A percentile compares a stretch with the other conserved stretches of the same genome.
These are phyloP conservation scores for Okamejei kenojei DNA, from an alignment of 2,797 vertebrate genomes.

Conservation along the genomic window DNA sequence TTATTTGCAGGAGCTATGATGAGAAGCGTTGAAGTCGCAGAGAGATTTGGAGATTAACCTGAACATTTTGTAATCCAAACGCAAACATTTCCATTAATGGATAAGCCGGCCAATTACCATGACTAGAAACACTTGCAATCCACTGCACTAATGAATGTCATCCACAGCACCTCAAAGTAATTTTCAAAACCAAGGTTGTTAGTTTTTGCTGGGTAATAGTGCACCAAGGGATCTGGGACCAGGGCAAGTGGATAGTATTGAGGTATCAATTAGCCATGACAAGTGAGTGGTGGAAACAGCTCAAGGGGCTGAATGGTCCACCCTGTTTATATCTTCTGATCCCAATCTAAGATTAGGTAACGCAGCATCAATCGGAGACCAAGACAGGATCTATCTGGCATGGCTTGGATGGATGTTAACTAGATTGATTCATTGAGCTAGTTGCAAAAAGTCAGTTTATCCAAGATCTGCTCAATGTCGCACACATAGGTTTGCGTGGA, in stretches of 20 bases:
- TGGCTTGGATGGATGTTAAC: background rate
- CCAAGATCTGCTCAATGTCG: background rate
- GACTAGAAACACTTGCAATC: background rate
- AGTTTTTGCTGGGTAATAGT: background rate
- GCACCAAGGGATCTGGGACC: background rate
- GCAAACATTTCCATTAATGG: background rate
- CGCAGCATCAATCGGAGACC: background rate
- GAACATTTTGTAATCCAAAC: background rate
- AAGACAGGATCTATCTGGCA: background rate
- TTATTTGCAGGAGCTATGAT: background rate
- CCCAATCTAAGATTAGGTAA: background rate
- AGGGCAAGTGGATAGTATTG: background rate
- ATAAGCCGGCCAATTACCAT: background rate
- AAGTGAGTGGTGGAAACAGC: too few relatives aligned
- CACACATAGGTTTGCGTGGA: background rate
- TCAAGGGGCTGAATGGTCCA: background rate
- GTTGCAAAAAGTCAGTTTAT: background rate
- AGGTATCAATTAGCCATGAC: background rate
- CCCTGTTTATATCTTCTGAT: background rate
- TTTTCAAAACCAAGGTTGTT: background rate
- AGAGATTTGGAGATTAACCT: background rate
- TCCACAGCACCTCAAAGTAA: too few relatives aligned
- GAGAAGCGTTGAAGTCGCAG: background rate
- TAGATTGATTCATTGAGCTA: background rate
- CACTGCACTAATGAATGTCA: background rate